Conservation (phyloP, 2,113 vertebrate genomes). For the Cichladusa arquata region DNA sequence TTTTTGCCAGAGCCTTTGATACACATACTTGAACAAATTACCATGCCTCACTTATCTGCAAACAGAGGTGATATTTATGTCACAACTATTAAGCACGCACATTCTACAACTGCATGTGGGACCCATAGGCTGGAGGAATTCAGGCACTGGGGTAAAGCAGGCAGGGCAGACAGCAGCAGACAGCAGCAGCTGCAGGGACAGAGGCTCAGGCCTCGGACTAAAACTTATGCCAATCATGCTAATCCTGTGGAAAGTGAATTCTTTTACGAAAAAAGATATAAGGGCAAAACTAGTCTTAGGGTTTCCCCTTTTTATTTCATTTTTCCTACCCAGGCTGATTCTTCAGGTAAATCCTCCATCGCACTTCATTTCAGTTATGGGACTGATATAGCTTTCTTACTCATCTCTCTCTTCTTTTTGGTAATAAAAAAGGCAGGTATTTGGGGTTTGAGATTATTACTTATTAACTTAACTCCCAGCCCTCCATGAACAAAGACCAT, state of each 20-base stretch:
- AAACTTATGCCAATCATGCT: background rate
- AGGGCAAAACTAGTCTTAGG: background rate
- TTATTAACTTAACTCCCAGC: background rate
- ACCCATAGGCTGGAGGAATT: background rate
- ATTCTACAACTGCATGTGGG: background rate
- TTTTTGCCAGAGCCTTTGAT: background rate
- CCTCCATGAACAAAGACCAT: background rate
- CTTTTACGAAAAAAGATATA: background rate
- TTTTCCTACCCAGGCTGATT: background rate
- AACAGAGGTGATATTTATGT: slow-evolving; percentile 7
- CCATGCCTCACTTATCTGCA: background rate
- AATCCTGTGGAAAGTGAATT: background rate
- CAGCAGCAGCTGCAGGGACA: slow-evolving; percentile 19
- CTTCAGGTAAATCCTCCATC: background rate
- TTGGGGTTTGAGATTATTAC: background rate
- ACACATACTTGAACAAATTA: background rate
- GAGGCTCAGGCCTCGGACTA: background rate
- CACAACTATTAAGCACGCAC: background rate
- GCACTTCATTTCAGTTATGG: background rate
- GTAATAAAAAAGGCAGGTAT: background rate
- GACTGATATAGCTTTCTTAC: background rate
- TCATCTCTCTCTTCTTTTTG: background rate
- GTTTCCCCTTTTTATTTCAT: background rate
- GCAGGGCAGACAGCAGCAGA: background rate
- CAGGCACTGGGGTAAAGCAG: background rate